phyloP scores from a whole-genome alignment of 2,888 invertebrate species.

The Alviniconcha strummeri region DNA sequence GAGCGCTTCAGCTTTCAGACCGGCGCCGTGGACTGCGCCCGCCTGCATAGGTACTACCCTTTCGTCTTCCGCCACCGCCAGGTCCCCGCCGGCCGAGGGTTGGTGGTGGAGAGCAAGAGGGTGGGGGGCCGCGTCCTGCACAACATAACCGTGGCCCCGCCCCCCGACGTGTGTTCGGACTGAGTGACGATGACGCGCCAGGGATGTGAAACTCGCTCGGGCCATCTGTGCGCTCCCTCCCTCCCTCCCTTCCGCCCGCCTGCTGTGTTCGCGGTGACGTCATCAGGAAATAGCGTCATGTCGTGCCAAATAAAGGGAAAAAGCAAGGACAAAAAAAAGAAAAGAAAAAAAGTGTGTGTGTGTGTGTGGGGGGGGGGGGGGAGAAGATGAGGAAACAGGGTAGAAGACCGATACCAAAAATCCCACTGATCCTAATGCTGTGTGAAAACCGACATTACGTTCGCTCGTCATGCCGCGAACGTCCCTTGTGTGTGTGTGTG shows the following conservation, averaged over 20 bases:
- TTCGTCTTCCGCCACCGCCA: conserved; percentile 56
- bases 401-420: too few species aligned
- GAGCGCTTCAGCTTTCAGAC: conserved; percentile 18
- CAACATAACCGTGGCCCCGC: neutral
- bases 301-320: neutral
- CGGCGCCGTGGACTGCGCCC: conserved; percentile 38
- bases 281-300: too few species aligned
- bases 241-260: too few species aligned
- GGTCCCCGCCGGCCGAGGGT: neutral
- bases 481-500: neutral
- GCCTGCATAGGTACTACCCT: conserved; percentile 42
- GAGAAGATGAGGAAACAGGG: too few species aligned
- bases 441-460: too few species aligned
- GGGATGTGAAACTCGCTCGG: too few species aligned
- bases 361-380: too few species aligned
- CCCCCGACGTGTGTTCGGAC: conserved; percentile 12
- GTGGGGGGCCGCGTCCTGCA: conserved; percentile 12
- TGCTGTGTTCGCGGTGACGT: too few species aligned
- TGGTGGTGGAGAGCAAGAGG: conserved; percentile 7
- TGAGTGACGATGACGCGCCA: conserved; percentile 1
- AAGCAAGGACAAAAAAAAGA: neutral
- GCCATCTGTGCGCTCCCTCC: too few species aligned
- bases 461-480: too few species aligned
- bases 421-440: too few species aligned
- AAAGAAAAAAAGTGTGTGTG: neutral